A percentile compares a stretch with the other conserved stretches of the same genome.
Evolutionary conservation across 2,888 invertebrate genomes (phyloP).

Genomic region (Drosophila subquinaria): DNA sequence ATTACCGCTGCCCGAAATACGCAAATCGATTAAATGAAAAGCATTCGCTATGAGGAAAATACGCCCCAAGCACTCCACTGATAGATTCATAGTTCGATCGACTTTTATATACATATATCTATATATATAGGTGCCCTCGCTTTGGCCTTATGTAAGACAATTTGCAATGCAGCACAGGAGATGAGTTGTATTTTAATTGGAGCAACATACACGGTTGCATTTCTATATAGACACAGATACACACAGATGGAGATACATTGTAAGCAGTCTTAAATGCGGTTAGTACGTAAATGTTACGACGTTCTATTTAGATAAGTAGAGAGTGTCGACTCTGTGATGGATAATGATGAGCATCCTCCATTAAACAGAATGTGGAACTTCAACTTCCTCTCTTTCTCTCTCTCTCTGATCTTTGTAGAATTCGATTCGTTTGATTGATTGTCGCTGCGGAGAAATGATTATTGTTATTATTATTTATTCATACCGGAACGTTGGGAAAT

Average conservation of each 20-base stretch:
- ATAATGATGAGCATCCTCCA: constrained; percentile 60
- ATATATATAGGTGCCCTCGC: constrained; percentile 16
- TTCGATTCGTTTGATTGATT: constrained; percentile 10
- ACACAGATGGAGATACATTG: constrained; percentile 13
- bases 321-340: constrained; percentile 12
- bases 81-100: constrained; percentile 6
- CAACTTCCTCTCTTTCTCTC: constrained; percentile 35
- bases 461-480: constrained; percentile 20
- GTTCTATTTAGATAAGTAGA: constrained; percentile 48
- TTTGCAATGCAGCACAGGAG: constrained; percentile 79
- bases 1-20: constrained; percentile 78
- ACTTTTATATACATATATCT: background rate
- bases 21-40: constrained; percentile 75
- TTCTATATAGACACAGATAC: constrained; percentile 1
- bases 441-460: constrained; percentile 1
- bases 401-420: background rate
- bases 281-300: constrained; percentile 29
- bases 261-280: constrained; percentile 5
- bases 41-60: constrained; percentile 17
- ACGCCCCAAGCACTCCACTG: constrained; percentile 1
- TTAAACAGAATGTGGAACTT: constrained; percentile 45
- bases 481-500: constrained; percentile 17
- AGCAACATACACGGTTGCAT: constrained; percentile 40
- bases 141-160: constrained; percentile 69
- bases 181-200: constrained; percentile 77